These are phyloP conservation scores for Lithophane socia DNA, from an alignment of 2,888 invertebrate species.

Conservation along the genomic window DNA sequence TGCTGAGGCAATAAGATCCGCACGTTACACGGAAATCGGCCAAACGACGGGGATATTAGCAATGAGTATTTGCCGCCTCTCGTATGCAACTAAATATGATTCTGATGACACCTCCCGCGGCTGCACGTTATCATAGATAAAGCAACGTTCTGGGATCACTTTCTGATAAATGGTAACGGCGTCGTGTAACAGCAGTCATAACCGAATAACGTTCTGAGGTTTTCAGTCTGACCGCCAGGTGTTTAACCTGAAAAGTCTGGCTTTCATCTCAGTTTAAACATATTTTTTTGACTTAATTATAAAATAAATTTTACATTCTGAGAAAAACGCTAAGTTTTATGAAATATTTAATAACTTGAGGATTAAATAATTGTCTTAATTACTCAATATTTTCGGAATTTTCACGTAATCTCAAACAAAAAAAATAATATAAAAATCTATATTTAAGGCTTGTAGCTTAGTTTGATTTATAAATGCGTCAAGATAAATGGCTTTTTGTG, in stretches of 20 bases:
- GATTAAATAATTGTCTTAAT: conserved; percentile 20
- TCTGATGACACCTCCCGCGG: conserved; percentile 64
- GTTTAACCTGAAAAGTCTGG: conserved; percentile 27
- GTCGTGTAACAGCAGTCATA: background rate
- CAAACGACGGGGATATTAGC: conserved; percentile 78
- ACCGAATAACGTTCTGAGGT: background rate
- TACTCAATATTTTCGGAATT: conserved; percentile 4
- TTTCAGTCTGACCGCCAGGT: conserved; percentile 13
- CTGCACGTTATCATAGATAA: conserved; percentile 30
- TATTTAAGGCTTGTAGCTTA: conserved; percentile 19
- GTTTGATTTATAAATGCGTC: conserved; percentile 44
- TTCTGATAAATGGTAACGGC: background rate
- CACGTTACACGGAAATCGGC: conserved; percentile 73
- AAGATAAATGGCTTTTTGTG: conserved; percentile 53
- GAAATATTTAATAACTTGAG: conserved; percentile 7
- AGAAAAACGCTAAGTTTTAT: background rate
- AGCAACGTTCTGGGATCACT: conserved; percentile 7
- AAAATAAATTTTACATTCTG: conserved; percentile 6
- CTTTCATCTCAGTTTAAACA: background rate
- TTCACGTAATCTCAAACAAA: background rate
- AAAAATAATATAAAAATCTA: background rate
- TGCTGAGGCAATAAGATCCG: conserved; percentile 78
- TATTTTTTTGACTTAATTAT: background rate
- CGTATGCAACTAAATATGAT: conserved; percentile 75
- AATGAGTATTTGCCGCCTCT: conserved; percentile 71